Evolutionary conservation across 2,797 vertebrate genomes (phyloP).

Genomic region (Periparus ater): DNA sequence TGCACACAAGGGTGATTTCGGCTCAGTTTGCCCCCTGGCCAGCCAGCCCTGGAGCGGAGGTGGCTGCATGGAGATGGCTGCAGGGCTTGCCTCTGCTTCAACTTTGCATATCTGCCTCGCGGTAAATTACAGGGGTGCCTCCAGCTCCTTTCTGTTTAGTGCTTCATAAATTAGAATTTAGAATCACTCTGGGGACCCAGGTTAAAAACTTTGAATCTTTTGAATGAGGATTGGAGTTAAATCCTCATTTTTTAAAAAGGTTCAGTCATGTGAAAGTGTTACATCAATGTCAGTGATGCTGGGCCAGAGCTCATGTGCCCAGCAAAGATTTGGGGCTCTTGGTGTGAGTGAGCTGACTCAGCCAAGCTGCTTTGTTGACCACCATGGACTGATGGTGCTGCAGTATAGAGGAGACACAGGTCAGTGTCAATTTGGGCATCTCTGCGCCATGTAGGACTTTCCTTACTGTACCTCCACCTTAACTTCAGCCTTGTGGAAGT

Average conservation of each 20-base stretch:
- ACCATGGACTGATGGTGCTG: background rate
- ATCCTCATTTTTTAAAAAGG: background rate
- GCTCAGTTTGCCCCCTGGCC: background rate
- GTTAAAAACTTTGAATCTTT: background rate
- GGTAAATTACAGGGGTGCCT: background rate
- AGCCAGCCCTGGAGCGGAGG: background rate
- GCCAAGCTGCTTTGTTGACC: background rate
- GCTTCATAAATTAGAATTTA: slow-evolving; percentile 8
- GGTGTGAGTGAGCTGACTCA: background rate
- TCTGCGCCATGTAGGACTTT: background rate
- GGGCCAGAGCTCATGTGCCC: background rate
- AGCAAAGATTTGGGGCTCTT: background rate
- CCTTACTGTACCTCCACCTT: background rate
- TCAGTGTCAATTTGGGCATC: background rate
- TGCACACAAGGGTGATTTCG: fast-evolving
- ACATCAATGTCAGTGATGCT: background rate
- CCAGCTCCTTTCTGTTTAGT: background rate
- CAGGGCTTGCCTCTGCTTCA: background rate
- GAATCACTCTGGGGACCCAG: background rate
- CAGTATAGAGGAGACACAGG: background rate
- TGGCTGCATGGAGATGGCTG: background rate
- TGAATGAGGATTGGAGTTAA: background rate
- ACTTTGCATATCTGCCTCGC: background rate
- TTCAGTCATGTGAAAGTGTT: background rate
- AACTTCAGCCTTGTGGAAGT: background rate